Conservation (phyloP, 2,888 invertebrate species). For the Lasius fuliginosus region DNA sequence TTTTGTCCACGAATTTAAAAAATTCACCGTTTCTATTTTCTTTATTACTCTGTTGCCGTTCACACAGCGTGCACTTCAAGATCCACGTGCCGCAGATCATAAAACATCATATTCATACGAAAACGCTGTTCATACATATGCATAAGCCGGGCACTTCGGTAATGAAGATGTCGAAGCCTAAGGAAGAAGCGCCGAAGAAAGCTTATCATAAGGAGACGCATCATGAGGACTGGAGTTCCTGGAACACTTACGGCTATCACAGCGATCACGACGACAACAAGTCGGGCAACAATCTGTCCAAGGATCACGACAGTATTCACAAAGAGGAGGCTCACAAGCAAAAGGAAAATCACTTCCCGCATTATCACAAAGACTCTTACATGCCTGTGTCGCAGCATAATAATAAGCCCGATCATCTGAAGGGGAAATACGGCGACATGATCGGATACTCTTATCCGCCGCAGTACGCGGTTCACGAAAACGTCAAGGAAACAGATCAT, state of each 20-base stretch:
- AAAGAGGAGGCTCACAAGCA: not conserved
- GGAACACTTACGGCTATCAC: constrained; percentile 82
- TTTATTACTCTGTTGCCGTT: constrained; percentile 32
- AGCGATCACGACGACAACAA: constrained; percentile 63
- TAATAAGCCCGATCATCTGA: constrained; percentile 44
- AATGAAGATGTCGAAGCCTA: constrained; percentile 66
- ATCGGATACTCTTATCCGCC: constrained; percentile 74
- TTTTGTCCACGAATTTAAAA: not conserved
- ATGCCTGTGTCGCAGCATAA: constrained; percentile 65
- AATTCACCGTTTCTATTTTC: not conserved
- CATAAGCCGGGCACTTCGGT: constrained; percentile 77
- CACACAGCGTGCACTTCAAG: constrained; percentile 88
- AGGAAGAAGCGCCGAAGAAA: constrained; percentile 55
- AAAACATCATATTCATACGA: constrained; percentile 89
- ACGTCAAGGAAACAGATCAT: constrained; percentile 68
- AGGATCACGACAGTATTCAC: constrained; percentile 49
- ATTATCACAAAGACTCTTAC: constrained; percentile 62
- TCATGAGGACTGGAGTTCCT: constrained; percentile 81
- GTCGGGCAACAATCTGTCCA: constrained; percentile 45
- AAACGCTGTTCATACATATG: constrained; percentile 88
- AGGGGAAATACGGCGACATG: constrained; percentile 67
- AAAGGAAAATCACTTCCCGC: not conserved
- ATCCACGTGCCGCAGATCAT: constrained; percentile 89
- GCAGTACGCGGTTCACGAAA: constrained; percentile 76
- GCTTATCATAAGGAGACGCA: constrained; percentile 86